Evolutionary conservation across 2,888 invertebrate genomes (phyloP).

Genomic region (Synergus japonicus): DNA sequence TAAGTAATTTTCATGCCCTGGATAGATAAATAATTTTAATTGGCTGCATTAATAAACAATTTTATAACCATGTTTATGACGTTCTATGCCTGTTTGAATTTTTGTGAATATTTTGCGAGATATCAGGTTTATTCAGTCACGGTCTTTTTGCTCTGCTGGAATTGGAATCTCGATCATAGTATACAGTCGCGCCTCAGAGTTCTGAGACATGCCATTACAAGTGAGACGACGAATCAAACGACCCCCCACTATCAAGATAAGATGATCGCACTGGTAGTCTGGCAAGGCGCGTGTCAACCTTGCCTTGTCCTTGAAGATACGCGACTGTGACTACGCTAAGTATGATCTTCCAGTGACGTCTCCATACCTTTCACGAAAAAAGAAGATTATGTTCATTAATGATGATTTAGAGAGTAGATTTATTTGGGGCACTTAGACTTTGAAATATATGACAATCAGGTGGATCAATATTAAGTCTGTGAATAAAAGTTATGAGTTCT

Average conservation of each 20-base stretch:
- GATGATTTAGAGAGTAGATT: not conserved
- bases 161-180: slow-evolving; percentile 41
- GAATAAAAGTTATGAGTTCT: not conserved
- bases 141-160: slow-evolving; percentile 38
- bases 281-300: slow-evolving; percentile 76
- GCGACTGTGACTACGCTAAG: slow-evolving; percentile 72
- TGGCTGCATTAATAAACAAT: not conserved
- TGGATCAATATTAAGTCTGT: not conserved
- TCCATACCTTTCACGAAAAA: slow-evolving; percentile 3
- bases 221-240: slow-evolving; percentile 45
- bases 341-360: slow-evolving; percentile 46
- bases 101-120: too few relatives aligned
- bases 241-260: slow-evolving; percentile 55
- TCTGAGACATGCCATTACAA: not conserved
- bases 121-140: not conserved
- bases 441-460: not conserved
- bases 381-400: slow-evolving; percentile 10
- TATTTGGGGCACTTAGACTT: not conserved
- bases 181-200: too few relatives aligned
- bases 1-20: slow-evolving; percentile 3
- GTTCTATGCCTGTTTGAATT: too few relatives aligned
- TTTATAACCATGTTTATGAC: not conserved
- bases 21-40: not conserved
- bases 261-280: slow-evolving; percentile 37
- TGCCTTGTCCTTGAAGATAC: slow-evolving; percentile 77